Evolutionary conservation across 2,113 vertebrate genomes (phyloP), one percentile per base, ranked within the genome.

Genomic region (Sapajus apella): DNA sequence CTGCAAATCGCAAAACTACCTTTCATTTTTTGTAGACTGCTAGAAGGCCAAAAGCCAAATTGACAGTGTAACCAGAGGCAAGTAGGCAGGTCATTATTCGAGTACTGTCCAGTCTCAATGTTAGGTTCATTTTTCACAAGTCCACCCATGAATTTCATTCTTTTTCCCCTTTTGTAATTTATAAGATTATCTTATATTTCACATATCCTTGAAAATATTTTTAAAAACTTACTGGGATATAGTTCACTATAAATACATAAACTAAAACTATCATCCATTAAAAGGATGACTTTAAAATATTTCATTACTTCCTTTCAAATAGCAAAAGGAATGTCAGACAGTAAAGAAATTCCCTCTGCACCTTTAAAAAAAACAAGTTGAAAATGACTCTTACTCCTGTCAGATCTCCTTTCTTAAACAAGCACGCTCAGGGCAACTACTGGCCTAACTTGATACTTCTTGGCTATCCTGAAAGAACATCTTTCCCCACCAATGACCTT

Each of bases 401-500:
- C 76, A 91, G 52, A 64, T 85, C n/a, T 87, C 55, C 72, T 90
- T 96, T 88, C 94, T 96, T 87, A 81, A 47, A 58, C 82, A 85
- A 6, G 16, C 79, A 92, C 45, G 87, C 52, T 87, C 70, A 96
- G 73, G 55, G 79, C 85, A 97, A 98, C 98, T 81, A 88, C 75
- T 64, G 82, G 89, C 92, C 97, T 97, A 97, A 98, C 87, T 25
- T 0, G 97, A 98, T 97, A 97, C 76, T 90, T 96, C 97, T 50
- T 73, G 18, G n/a, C 82, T 37, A 30, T 27, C 35, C 86, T 96
- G 93, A 97, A 98, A 97, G 96, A 97, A 94, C 97, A 98, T 97
- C 97, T 98, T 98, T 96, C 94, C 97, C 93, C 94, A 98, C 94
- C 94, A 94, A 40, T 96, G 93, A 76, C 95, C 97, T 97, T 94